Evolutionary conservation across 2,113 vertebrate genomes (phyloP).

Genomic region (Tichodroma muraria): DNA sequence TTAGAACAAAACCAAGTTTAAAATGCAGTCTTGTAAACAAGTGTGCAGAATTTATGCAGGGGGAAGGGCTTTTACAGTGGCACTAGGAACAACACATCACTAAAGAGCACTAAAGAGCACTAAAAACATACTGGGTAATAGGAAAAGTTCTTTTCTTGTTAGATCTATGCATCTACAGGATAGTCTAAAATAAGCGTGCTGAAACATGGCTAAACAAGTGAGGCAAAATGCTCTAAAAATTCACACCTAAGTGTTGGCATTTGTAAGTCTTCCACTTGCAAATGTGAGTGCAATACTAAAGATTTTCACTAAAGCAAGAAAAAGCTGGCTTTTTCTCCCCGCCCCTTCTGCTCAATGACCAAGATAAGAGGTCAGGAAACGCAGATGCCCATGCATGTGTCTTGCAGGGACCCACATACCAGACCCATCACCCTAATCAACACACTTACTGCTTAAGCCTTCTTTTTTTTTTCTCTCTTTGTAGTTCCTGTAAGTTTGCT

Average conservation of each 20-base stretch:
- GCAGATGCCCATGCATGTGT: neutral
- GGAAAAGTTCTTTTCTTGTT: neutral
- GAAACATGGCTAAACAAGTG: neutral
- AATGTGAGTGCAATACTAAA: neutral
- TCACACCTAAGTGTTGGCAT: neutral
- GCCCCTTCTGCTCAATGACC: neutral
- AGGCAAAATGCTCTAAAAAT: neutral
- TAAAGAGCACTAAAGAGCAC: neutral
- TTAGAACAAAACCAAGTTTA: neutral
- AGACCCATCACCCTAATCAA: neutral
- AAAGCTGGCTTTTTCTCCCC: neutral
- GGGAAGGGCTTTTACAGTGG: neutral
- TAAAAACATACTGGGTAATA: neutral
- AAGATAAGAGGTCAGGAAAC: neutral
- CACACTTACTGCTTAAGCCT: neutral
- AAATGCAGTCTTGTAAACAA: neutral
- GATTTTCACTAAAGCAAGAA: neutral
- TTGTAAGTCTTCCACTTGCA: neutral
- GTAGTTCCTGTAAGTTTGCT: neutral
- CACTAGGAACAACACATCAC: neutral
- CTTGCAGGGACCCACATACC: neutral
- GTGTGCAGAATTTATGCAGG: neutral
- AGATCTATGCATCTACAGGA: neutral
- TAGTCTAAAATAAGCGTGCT: neutral
- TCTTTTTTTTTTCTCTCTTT: neutral